Evolutionary conservation across 2,888 invertebrate genomes (phyloP), one percentile per base, ranked within the genome.

Genomic region (Odontothrips loti): DNA sequence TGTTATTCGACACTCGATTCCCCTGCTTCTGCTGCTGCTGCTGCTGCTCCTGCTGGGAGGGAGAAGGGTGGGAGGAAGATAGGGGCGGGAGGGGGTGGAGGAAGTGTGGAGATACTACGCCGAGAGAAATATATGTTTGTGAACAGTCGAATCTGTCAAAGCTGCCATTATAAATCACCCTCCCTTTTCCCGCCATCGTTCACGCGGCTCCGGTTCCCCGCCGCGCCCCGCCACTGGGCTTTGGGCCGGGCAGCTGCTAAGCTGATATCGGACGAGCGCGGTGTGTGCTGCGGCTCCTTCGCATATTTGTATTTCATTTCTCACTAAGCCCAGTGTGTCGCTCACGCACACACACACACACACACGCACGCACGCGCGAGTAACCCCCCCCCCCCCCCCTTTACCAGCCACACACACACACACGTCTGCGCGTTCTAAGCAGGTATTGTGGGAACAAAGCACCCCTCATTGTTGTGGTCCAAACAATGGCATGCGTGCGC

Each of bases 261-360:
- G 58, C 58, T 17, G 58, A 17, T 58, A 58, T 58, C 17, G 58
- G 58, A 17, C 58, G 17, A 4, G 15, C 58, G 17, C 58, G 20
- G 17, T n/a, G 17, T 15, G 58, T 17, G 58, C 58, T 58, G 8
- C 8, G 23, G 9, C 8, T 20, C 27, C 27, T 12, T 75, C 8
- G 23, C 68, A 27, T 75, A 75, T 75, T 75, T 75, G 68, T 27
- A 75, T 27, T 75, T 75, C 68, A 75, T 75, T 75, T 75, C 68
- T 27, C 27, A 75, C 58, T 75, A 68, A 23, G 58, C 58, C 17
- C 17, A 15, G 34, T 43, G 34, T 43, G 34, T 43, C 51, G 51
- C 51, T 17, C 51, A 6, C 51, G 3, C 51, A 6, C 51, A 2
- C 51, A 51, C 11, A 68, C 68, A 68, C 68, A 68, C 23, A 58